Conservation (phyloP, 2,113 vertebrate species). For the Sialia sialis region DNA sequence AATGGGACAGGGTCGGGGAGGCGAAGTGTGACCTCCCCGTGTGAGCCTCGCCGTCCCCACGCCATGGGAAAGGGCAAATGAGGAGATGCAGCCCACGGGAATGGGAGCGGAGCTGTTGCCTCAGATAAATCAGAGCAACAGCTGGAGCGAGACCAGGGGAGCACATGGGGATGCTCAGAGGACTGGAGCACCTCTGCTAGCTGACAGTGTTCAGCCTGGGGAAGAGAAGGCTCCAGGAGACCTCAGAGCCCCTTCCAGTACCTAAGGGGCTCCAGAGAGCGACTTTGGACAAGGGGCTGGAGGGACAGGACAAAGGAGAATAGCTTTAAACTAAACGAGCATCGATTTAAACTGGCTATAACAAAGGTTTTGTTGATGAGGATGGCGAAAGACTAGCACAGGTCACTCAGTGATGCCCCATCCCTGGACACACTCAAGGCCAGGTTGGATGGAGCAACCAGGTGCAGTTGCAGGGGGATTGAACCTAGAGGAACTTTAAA, state of each 20-base stretch:
- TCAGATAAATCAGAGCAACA: not conserved
- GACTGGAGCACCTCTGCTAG: not conserved
- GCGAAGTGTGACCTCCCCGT: rapidly evolving
- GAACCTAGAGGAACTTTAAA: not conserved
- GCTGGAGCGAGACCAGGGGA: not conserved
- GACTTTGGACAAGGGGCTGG: not conserved
- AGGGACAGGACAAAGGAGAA: not conserved
- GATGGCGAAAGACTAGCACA: not conserved
- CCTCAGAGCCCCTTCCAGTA: not conserved
- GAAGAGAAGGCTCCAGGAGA: not conserved
- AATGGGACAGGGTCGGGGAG: rapidly evolving
- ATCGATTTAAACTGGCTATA: not conserved
- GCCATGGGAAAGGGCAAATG: rapidly evolving
- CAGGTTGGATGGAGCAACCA: not conserved
- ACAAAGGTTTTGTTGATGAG: not conserved
- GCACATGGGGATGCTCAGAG: too few species aligned
- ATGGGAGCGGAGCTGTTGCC: rapidly evolving
- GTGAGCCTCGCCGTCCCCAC: rapidly evolving
- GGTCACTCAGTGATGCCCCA: not conserved
- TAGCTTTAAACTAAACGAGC: not conserved
- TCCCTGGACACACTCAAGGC: not conserved
- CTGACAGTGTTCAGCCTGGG: not conserved
- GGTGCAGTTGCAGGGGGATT: not conserved
- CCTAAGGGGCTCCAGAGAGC: not conserved
- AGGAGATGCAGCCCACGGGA: not conserved